Conservation (phyloP, 2,888 invertebrate species). For the Caenorhabditis uteleia region DNA sequence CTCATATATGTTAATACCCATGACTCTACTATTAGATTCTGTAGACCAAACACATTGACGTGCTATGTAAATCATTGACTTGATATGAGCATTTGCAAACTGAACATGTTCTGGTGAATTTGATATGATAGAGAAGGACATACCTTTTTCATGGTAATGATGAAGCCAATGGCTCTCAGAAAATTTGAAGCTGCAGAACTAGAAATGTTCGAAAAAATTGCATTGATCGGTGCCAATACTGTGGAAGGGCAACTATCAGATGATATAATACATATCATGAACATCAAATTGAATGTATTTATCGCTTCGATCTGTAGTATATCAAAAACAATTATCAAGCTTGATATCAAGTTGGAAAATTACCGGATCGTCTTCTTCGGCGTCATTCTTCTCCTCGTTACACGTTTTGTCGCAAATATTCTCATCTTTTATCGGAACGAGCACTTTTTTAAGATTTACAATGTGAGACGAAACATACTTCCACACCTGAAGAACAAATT, state of each 20-base stretch:
- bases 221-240: conserved; percentile 13
- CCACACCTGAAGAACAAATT: background rate
- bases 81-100: conserved; percentile 14
- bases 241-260: conserved; percentile 10
- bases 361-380: background rate
- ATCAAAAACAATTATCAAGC: too few species aligned
- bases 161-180: conserved; percentile 13
- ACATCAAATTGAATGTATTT: conserved; percentile 18
- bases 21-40: conserved; percentile 6
- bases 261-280: conserved; percentile 18
- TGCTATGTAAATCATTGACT: conserved; percentile 21
- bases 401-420: background rate
- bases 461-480: background rate
- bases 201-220: conserved; percentile 10
- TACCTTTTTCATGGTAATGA: conserved; percentile 9
- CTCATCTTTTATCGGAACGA: conserved; percentile 11
- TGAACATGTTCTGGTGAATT: background rate
- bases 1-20: conserved; percentile 23
- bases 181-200: conserved; percentile 10
- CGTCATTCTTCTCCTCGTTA: background rate
- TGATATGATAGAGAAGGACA: background rate
- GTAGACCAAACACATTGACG: conserved; percentile 21
- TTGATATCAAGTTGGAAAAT: background rate
- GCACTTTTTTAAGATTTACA: background rate
- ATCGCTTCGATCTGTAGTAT: conserved; percentile 4